Evolutionary conservation across 2,888 invertebrate species (phyloP).

Genomic region (Drosophila sordidula): DNA sequence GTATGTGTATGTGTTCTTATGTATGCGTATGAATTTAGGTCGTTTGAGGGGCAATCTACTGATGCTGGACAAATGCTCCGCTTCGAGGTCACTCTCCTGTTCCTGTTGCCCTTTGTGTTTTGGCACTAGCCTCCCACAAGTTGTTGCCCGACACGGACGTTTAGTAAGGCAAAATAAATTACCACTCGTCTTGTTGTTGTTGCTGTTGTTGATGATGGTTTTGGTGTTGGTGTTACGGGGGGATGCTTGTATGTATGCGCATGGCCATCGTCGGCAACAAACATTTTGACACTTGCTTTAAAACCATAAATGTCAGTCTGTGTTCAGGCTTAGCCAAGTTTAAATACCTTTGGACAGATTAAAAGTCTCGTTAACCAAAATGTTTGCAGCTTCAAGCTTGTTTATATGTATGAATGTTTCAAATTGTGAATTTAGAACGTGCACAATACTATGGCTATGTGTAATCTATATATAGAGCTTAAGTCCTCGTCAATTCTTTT

Average conservation of each 20-base stretch:
- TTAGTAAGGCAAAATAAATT: slow-evolving; percentile 79
- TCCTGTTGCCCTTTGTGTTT: slow-evolving; percentile 53
- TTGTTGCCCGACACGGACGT: slow-evolving; percentile 42
- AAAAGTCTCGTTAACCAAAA: slow-evolving; percentile 82
- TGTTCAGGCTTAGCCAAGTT: slow-evolving; percentile 82
- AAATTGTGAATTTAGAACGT: slow-evolving; percentile 10
- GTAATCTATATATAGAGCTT: slow-evolving; percentile 48
- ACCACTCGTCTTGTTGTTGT: slow-evolving; percentile 61
- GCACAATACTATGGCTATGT: slow-evolving; percentile 42
- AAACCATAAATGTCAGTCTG: slow-evolving; percentile 83
- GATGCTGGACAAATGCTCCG: slow-evolving; percentile 39
- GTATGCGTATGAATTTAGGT: slow-evolving; percentile 28
- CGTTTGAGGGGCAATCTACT: slow-evolving; percentile 31
- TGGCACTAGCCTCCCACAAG: slow-evolving; percentile 31
- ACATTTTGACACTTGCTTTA: slow-evolving; percentile 83
- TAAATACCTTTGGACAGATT: slow-evolving; percentile 84
- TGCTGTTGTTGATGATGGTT: slow-evolving; percentile 8
- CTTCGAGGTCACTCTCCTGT: slow-evolving; percentile 32
- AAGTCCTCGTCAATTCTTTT: slow-evolving; percentile 4
- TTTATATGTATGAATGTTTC: slow-evolving; percentile 9
- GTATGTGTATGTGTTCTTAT: slow-evolving; percentile 4
- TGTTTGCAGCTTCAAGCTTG: slow-evolving; percentile 55
- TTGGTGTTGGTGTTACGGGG: slow-evolving; percentile 17
- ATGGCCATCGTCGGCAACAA: slow-evolving; percentile 67
- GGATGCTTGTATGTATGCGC: slow-evolving; percentile 8